phyloP scores from a whole-genome alignment of 2,113 vertebrate genomes.

The Callipepla squamata region DNA sequence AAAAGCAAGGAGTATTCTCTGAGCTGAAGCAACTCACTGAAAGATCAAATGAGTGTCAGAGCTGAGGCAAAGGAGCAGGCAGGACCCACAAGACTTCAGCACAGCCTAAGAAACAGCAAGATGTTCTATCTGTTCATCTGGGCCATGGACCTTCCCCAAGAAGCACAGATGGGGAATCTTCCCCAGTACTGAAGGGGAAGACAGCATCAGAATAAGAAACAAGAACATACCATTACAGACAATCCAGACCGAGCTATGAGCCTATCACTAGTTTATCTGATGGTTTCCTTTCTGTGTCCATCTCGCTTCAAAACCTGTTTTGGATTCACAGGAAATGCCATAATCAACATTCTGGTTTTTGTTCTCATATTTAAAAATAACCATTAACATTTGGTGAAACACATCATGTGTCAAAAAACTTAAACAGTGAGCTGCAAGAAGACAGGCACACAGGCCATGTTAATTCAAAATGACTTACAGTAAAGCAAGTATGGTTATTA shows the following conservation, averaged over 20 bases:
- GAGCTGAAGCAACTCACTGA: neutral
- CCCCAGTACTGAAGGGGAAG: neutral
- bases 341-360: neutral
- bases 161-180: neutral
- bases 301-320: neutral
- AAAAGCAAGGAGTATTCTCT: neutral
- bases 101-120: neutral
- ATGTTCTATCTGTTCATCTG: neutral
- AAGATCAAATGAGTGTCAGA: neutral
- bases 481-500: neutral
- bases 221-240: neutral
- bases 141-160: neutral
- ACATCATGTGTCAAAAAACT: neutral
- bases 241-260: neutral
- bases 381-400: neutral
- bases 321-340: neutral
- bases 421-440: neutral
- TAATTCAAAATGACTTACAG: neutral
- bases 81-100: neutral
- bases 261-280: neutral
- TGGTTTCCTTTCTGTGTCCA: neutral
- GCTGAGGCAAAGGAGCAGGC: neutral
- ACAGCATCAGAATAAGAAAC: neutral
- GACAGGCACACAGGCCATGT: neutral
- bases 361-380: neutral